These are phyloP conservation scores for Eubucco bourcierii DNA, from an alignment of 2,113 vertebrate species.

Conservation along the genomic window DNA sequence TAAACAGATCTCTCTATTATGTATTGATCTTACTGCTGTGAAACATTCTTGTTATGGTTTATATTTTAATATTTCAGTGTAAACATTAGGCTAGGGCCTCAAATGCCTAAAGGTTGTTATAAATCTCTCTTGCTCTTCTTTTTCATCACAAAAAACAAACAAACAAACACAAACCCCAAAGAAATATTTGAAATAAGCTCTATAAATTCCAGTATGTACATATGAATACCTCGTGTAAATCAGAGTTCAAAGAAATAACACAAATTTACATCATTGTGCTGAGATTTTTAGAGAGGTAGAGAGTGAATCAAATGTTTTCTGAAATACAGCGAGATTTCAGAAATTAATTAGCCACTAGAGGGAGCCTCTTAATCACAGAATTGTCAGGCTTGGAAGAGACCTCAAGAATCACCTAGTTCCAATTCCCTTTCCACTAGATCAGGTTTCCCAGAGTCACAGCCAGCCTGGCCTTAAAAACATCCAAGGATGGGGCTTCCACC, in stretches of 20 bases:
- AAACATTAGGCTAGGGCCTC: background rate
- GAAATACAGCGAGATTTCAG: background rate
- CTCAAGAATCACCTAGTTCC: too few relatives aligned
- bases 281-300: background rate
- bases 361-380: background rate
- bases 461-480: too few relatives aligned
- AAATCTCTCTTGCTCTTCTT: background rate
- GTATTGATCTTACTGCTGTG: background rate
- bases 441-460: too few relatives aligned
- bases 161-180: too few relatives aligned
- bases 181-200: too few relatives aligned
- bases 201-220: too few relatives aligned
- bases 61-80: background rate
- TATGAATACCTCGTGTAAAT: background rate
- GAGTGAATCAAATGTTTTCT: background rate
- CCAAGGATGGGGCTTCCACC: too few relatives aligned
- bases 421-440: too few relatives aligned
- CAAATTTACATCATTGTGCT: background rate
- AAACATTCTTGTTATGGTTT: background rate
- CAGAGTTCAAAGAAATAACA: background rate
- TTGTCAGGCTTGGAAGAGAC: too few relatives aligned
- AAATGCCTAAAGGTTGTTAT: background rate
- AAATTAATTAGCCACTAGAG: constrained; percentile 17
- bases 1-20: background rate
- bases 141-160: background rate